These are phyloP conservation scores for Drosophila murphyi DNA, from an alignment of 1,140 invertebrate species.

Conservation along the genomic window DNA sequence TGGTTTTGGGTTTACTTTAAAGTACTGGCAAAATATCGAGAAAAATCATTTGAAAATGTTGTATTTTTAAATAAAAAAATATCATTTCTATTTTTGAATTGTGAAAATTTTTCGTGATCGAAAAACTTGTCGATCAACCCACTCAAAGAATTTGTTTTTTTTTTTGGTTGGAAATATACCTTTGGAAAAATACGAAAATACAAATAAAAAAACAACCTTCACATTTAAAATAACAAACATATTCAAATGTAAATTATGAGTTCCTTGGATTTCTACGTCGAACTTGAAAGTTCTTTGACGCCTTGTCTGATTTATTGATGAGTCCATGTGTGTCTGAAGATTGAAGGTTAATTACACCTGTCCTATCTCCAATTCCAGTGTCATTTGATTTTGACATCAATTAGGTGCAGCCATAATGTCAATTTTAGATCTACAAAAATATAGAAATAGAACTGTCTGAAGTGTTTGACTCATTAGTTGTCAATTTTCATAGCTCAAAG, in stretches of 20 bases:
- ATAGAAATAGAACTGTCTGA: slow-evolving; percentile 35
- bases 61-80: slow-evolving; percentile 1
- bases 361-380: slow-evolving; percentile 52
- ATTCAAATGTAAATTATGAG: slow-evolving; percentile 61
- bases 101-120: background rate
- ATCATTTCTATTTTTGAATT: background rate
- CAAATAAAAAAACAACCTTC: slow-evolving; percentile 57
- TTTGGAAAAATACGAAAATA: slow-evolving; percentile 20
- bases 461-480: slow-evolving; percentile 41
- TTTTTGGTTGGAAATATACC: slow-evolving; percentile 22
- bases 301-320: slow-evolving; percentile 1
- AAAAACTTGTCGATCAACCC: slow-evolving; percentile 38
- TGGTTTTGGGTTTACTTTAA: background rate
- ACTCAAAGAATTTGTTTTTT: slow-evolving; percentile 10
- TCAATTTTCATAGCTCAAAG: slow-evolving; percentile 32
- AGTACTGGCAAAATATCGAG: background rate
- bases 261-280: slow-evolving; percentile 54
- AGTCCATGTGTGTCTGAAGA: background rate
- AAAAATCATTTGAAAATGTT: background rate
- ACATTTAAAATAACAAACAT: slow-evolving; percentile 45
- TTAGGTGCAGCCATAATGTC: slow-evolving; percentile 27
- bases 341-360: slow-evolving; percentile 76
- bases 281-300: slow-evolving; percentile 62
- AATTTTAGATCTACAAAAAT: slow-evolving; percentile 49
- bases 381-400: slow-evolving; percentile 63